Evolutionary conservation across 1,140 invertebrate genomes (phyloP), one percentile per base, ranked within the genome.

Genomic region (Formica selysi): DNA sequence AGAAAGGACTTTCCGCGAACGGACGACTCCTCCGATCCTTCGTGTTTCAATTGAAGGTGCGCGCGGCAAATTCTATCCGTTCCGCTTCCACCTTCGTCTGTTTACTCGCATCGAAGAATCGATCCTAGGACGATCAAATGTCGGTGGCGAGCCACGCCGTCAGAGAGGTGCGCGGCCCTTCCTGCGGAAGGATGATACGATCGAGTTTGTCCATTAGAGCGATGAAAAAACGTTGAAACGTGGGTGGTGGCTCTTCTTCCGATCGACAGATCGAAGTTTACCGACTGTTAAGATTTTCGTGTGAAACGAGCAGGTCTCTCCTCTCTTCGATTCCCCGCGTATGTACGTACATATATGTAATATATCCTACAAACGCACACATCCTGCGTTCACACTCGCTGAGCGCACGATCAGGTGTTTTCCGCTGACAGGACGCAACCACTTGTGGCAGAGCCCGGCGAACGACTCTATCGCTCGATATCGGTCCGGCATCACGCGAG

Each of bases 401-500:
- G 29, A 8, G 78, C 71, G 54, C 48, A 41, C n/a, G 64, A 79
- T 67, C 67, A 76, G 76, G 78, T 86, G 65, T 74, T 44, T 26
- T 59, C 61, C 64, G 41, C 32, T 64, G 64, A 85, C 86, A 89
- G 89, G 91, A 73, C 92, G 90, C 93, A 94, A 95, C 94, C 94
- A 95, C 94, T 94, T 94, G 94, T 95, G 90, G 94, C 92, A 76
- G 93, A 87, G 83, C 19, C 48, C 68, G 87, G 74, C 61, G 57
- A 76, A 64, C 85, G 29, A 32, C 26, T 51, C 48, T 19, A 16
- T 67, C 41, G 44, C 2, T 71, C 32, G 76, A 65, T 59, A 61
- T 68, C 62, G 22, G 22, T 48, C 71, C 29, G 48, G 32, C 13
- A 61, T 74, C 68, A 10, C n/a, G 13, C 32, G 54, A 65, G 41